These are phyloP conservation scores for Oryzaephilus surinamensis DNA, from an alignment of 1,140 invertebrate genomes.

Conservation along the genomic window DNA sequence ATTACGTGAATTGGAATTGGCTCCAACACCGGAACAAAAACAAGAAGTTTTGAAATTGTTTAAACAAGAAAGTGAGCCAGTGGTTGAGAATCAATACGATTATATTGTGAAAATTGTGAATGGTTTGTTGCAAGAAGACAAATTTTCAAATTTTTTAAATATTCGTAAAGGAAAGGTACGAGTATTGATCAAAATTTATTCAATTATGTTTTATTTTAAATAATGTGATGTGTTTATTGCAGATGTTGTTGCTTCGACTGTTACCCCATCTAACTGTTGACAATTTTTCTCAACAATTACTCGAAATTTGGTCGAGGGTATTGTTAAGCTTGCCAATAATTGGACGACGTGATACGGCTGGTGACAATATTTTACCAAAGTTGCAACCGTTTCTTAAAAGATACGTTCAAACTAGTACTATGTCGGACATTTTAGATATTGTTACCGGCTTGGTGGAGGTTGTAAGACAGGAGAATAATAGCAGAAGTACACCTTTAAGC, in stretches of 20 bases:
- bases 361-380: slow-evolving; percentile 32
- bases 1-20: slow-evolving; percentile 35
- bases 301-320: slow-evolving; percentile 30
- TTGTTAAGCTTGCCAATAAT: slow-evolving; percentile 31
- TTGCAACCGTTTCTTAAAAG: slow-evolving; percentile 32
- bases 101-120: slow-evolving; percentile 49
- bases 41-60: slow-evolving; percentile 37
- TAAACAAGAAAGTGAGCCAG: slow-evolving; percentile 32
- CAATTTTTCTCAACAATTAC: slow-evolving; percentile 21
- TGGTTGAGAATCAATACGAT: slow-evolving; percentile 38
- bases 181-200: slow-evolving; percentile 6
- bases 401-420: slow-evolving; percentile 28
- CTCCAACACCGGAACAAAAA: slow-evolving; percentile 46
- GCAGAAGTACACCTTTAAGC: slow-evolving; percentile 30
- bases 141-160: slow-evolving; percentile 53
- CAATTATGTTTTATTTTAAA: not conserved
- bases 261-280: slow-evolving; percentile 37
- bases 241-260: slow-evolving; percentile 46
- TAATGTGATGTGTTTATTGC: too few species aligned
- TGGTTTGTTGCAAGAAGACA: slow-evolving; percentile 52
- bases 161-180: slow-evolving; percentile 65
- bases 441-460: slow-evolving; percentile 27
- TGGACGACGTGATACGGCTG: slow-evolving; percentile 30
- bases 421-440: slow-evolving; percentile 29
- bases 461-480: slow-evolving; percentile 23